Conservation (phyloP, 35 echinoderm and acorn worm genomes). For the Amphiura filiformis region DNA sequence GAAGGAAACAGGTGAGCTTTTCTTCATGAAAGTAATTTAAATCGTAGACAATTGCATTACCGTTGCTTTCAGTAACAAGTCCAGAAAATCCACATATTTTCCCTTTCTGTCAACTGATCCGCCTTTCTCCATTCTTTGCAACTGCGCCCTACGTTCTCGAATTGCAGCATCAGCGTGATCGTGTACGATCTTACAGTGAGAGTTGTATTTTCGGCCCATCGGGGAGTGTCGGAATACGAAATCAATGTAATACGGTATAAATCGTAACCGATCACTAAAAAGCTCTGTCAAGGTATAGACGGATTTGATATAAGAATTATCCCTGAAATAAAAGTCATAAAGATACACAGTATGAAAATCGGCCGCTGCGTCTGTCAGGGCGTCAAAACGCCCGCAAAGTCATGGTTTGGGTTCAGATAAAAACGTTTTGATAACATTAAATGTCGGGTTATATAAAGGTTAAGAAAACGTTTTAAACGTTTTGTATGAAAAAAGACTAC, state of each 20-base stretch:
- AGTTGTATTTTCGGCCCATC: constrained; percentile 5
- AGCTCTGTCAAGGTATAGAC: constrained; percentile 14
- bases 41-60: too few relatives aligned
- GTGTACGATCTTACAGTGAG: constrained; percentile 7
- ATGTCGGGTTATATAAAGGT: too few relatives aligned
- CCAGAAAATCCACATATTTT: constrained; percentile 47
- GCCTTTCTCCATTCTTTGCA: not conserved
- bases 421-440: too few relatives aligned
- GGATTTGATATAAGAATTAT: constrained; percentile 29
- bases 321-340: not conserved
- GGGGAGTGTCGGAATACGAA: constrained; percentile 11
- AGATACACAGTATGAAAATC: too few relatives aligned
- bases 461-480: too few relatives aligned
- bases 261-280: constrained; percentile 9
- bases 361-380: too few relatives aligned
- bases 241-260: constrained; percentile 43
- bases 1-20: too few relatives aligned
- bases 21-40: too few relatives aligned
- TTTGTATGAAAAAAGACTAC: too few relatives aligned
- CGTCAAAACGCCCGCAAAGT: too few relatives aligned
- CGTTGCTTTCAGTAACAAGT: constrained; percentile 37
- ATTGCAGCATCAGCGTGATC: constrained; percentile 17
- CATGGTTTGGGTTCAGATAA: too few relatives aligned
- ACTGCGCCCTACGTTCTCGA: not conserved
- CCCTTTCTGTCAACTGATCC: not conserved